Percentiles rank a stretch among this genome's conserved stretches.
Evolutionary conservation across 30 jellyfish, hydroid and myxozoan species (phyloP).

Genomic region (Hydra vulgaris): DNA sequence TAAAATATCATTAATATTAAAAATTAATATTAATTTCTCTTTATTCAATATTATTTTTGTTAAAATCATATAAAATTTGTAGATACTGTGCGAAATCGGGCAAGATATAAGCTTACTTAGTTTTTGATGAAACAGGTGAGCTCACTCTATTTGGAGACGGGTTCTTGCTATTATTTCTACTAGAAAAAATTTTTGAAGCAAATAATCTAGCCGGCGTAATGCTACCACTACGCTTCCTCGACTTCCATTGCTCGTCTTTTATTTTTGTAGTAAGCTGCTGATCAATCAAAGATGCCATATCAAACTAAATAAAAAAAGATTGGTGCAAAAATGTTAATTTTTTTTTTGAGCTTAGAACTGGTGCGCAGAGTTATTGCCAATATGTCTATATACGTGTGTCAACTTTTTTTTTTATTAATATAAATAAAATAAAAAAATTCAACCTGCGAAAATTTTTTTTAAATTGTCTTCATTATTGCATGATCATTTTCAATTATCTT

Average conservation of each 20-base stretch:
- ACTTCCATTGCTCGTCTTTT: conserved; percentile 26
- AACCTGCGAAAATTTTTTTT: no score
- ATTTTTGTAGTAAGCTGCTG: conserved; percentile 32
- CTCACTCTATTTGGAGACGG: conserved; percentile 3
- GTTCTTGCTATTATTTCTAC: conserved; percentile 22
- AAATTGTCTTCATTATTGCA: no score
- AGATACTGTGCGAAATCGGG: no score
- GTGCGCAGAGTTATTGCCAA: background rate
- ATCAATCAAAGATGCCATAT: conserved; percentile 43
- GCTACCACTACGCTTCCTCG: conserved; percentile 24
- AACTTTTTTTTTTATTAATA: no score
- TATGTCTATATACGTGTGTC: no score
- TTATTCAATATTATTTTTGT: no score
- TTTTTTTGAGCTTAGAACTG: no score
- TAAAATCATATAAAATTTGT: no score
- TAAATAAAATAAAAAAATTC: no score
- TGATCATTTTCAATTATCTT: no score
- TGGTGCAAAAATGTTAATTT: conserved; percentile 1
- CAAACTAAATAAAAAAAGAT: conserved; percentile 21
- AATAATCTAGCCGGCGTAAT: conserved; percentile 5
- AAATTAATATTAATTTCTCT: no score
- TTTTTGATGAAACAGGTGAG: conserved; percentile 18
- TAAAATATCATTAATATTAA: no score
- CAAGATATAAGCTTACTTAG: background rate
- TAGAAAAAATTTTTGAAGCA: conserved; percentile 27